Percentiles rank a stretch among this genome's conserved stretches.
phyloP scores from a whole-genome alignment of 2,113 vertebrate genomes.

The Ramphastos sulfuratus region DNA sequence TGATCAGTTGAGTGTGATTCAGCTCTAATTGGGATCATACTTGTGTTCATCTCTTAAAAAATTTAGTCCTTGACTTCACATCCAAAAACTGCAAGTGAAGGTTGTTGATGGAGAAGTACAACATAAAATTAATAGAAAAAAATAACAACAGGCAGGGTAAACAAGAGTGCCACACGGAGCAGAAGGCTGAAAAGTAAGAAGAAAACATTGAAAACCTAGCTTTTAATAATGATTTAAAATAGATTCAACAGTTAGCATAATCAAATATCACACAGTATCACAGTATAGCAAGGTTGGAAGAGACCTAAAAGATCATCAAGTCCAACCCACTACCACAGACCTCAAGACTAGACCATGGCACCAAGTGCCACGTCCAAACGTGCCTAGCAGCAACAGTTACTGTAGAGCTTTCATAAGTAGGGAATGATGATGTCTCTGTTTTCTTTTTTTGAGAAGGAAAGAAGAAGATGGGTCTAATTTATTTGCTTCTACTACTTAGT shows the following conservation, averaged over 20 bases:
- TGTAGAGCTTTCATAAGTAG: not conserved
- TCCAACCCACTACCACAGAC: too few relatives aligned
- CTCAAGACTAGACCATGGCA: too few relatives aligned
- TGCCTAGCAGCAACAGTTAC: not conserved
- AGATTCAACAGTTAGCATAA: not conserved
- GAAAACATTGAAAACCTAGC: not conserved
- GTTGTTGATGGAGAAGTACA: not conserved
- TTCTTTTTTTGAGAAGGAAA: not conserved
- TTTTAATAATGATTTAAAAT: not conserved
- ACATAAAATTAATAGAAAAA: not conserved
- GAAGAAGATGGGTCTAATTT: not conserved
- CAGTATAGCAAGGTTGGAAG: too few relatives aligned
- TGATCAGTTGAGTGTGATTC: not conserved
- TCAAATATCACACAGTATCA: too few relatives aligned
- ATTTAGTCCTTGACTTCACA: not conserved
- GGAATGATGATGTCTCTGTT: not conserved
- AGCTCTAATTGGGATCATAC: not conserved
- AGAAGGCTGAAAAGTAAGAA: not conserved
- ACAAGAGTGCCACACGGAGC: not conserved
- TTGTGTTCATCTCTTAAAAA: not conserved
- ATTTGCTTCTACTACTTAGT: not conserved
- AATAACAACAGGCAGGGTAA: not conserved
- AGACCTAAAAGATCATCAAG: too few relatives aligned
- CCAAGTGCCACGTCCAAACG: too few relatives aligned
- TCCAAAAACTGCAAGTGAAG: not conserved